A percentile compares a stretch with the other conserved stretches of the same genome.
Conservation (phyloP, 2,113 vertebrate species). For the Rostratula benghalensis region DNA sequence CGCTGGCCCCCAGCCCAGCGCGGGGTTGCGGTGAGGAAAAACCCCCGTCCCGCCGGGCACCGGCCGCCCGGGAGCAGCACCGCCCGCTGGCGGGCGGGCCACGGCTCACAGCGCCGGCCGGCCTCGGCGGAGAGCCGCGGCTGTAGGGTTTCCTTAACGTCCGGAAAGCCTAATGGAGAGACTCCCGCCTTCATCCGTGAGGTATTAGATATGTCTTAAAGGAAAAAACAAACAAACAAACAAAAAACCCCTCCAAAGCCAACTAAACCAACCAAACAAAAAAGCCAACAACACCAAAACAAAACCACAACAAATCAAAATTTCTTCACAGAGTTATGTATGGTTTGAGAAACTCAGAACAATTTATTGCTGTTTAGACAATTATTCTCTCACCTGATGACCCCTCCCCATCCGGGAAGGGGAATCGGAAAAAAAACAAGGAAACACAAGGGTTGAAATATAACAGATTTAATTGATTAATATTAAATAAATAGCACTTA, state of each 20-base stretch:
- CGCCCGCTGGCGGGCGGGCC: not conserved
- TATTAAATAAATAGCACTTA: not conserved
- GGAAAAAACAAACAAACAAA: not conserved
- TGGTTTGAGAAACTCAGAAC: not conserved
- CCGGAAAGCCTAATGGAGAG: too few relatives aligned
- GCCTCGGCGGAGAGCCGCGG: accelerated
- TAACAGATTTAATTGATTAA: not conserved
- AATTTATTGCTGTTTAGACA: not conserved
- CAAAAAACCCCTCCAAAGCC: too few relatives aligned
- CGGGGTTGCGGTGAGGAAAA: too few relatives aligned
- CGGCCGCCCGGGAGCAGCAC: not conserved
- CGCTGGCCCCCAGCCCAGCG: not conserved
- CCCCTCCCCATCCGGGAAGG: not conserved
- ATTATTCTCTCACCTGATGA: not conserved
- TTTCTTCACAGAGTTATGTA: not conserved
- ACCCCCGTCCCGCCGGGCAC: accelerated
- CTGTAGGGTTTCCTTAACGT: accelerated
- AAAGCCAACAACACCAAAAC: too few relatives aligned
- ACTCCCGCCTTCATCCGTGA: too few relatives aligned
- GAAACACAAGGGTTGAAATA: not conserved
- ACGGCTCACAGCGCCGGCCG: not conserved
- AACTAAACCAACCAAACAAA: too few relatives aligned
- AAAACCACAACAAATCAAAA: not conserved
- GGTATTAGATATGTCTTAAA: too few relatives aligned
- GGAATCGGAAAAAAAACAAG: not conserved